phyloP scores from a whole-genome alignment of 1,140 invertebrate genomes.

The Trypoxylus dichotomus region DNA sequence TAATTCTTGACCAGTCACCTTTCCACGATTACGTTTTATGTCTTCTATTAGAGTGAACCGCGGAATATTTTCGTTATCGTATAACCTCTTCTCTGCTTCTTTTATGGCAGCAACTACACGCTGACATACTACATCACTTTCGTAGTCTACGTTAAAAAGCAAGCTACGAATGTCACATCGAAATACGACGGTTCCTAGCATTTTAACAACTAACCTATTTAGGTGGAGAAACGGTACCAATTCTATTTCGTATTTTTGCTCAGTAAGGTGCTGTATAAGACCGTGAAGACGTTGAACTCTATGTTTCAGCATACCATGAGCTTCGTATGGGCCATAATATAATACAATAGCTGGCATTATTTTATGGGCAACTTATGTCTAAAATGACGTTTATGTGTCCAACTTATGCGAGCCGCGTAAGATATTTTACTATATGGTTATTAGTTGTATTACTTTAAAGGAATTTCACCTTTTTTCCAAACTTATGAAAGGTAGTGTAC shows the following conservation, averaged over 20 bases:
- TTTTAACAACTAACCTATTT: slow-evolving; percentile 40
- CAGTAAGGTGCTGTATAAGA: not conserved
- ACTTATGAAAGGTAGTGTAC: too few relatives aligned
- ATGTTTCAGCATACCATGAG: slow-evolving; percentile 39
- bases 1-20: too few relatives aligned
- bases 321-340: slow-evolving; percentile 41
- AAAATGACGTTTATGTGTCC: too few relatives aligned
- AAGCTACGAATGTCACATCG: slow-evolving; percentile 42
- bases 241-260: slow-evolving; percentile 34
- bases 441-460: too few relatives aligned
- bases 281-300: slow-evolving; percentile 39
- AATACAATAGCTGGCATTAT: slow-evolving; percentile 27
- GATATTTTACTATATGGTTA: too few relatives aligned
- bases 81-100: slow-evolving; percentile 31
- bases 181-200: slow-evolving; percentile 38
- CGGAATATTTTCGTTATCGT: slow-evolving; percentile 25
- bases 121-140: slow-evolving; percentile 39
- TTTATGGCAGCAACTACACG: slow-evolving; percentile 33
- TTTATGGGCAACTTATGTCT: too few relatives aligned
- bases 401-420: too few relatives aligned
- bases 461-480: too few relatives aligned
- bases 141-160: slow-evolving; percentile 39
- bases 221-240: slow-evolving; percentile 34
- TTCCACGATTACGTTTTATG: too few relatives aligned
- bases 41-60: too few relatives aligned